Evolutionary conservation across 2,888 invertebrate species (phyloP).

Genomic region (Arctia plantaginis): DNA sequence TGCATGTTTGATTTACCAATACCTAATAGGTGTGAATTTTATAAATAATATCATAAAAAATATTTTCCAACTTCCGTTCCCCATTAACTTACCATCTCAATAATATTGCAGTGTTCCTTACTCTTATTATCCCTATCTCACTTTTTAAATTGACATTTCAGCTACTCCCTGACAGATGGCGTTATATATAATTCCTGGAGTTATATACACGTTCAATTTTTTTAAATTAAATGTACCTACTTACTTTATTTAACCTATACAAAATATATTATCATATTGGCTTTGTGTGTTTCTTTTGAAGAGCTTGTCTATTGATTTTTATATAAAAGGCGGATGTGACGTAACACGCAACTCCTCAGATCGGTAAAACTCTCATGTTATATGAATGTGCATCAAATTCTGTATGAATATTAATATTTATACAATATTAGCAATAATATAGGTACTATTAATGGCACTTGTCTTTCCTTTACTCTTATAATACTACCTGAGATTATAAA

Average conservation of each 20-base stretch:
- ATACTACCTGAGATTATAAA: background rate
- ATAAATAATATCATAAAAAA: too few relatives aligned
- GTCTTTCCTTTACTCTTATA: too few relatives aligned
- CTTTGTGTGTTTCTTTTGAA: background rate
- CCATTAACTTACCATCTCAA: background rate
- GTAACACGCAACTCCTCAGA: background rate
- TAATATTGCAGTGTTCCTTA: background rate
- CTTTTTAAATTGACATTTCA: slow-evolving; percentile 16
- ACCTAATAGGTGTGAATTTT: background rate
- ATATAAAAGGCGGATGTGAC: background rate
- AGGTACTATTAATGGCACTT: too few relatives aligned
- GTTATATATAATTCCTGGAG: slow-evolving; percentile 23
- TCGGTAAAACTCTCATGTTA: background rate
- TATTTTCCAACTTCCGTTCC: background rate
- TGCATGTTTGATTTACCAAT: slow-evolving; percentile 41
- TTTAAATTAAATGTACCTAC: background rate
- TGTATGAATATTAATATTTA: too few relatives aligned
- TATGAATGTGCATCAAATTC: too few relatives aligned
- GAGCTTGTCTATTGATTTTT: background rate
- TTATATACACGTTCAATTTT: background rate
- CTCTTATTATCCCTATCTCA: background rate
- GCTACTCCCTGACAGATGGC: slow-evolving; percentile 76
- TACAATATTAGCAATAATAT: too few relatives aligned
- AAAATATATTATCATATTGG: background rate
- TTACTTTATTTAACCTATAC: background rate